phyloP scores from a whole-genome alignment of 2,113 vertebrate genomes.

The Eulemur macaco region DNA sequence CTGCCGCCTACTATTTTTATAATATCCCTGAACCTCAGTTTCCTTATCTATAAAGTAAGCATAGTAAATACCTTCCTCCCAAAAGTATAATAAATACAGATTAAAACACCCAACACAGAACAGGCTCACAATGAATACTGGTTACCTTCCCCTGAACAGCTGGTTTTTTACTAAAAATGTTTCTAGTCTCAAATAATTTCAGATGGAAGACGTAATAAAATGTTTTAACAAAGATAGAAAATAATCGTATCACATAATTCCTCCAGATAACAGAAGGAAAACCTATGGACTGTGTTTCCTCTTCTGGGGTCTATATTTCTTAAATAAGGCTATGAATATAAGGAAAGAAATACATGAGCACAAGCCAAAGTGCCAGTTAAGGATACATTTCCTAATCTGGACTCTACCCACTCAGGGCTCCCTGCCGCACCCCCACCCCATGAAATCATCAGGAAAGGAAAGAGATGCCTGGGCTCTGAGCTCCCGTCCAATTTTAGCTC shows the following conservation, averaged over 20 bases:
- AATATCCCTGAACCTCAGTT: background rate
- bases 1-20: background rate
- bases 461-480: slow-evolving; percentile 40
- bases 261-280: background rate
- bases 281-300: background rate
- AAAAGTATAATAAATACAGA: background rate
- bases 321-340: background rate
- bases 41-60: background rate
- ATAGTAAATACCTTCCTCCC: background rate
- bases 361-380: background rate
- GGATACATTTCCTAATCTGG: slow-evolving; percentile 48
- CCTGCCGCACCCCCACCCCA: background rate
- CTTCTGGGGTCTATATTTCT: background rate
- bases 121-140: background rate
- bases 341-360: background rate
- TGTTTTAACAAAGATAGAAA: slow-evolving; percentile 7
- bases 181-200: slow-evolving; percentile 4
- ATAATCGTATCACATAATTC: background rate
- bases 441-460: slow-evolving; percentile 58
- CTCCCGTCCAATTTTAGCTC: slow-evolving; percentile 72
- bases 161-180: background rate
- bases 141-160: background rate
- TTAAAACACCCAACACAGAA: background rate
- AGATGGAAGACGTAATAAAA: background rate
- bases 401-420: background rate